These are phyloP conservation scores for Enhydra lutris DNA, from an alignment of 2,113 vertebrate genomes.

Conservation along the genomic window DNA sequence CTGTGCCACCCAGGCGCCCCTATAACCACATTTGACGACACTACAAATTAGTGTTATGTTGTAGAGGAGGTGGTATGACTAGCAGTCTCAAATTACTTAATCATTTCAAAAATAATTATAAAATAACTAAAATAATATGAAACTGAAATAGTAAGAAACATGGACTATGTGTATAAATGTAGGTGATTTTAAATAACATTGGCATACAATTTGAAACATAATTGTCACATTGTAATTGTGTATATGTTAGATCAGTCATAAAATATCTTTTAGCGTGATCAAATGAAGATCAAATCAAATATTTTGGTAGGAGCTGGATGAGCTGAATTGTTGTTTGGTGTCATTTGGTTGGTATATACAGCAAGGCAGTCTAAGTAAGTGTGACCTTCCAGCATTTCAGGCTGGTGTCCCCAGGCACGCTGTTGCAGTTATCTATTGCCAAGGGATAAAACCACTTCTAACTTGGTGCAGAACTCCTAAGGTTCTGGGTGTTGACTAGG, in stretches of 20 bases:
- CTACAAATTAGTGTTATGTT: not conserved
- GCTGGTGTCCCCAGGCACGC: not conserved
- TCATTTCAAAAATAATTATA: conserved; percentile 24
- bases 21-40: not conserved
- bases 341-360: not conserved
- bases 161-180: not conserved
- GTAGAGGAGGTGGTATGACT: not conserved
- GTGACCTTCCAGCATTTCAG: not conserved
- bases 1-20: too few relatives aligned
- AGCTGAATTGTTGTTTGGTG: not conserved
- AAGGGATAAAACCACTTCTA: not conserved
- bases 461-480: not conserved
- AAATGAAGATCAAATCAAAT: conserved; percentile 6
- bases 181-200: conserved; percentile 16
- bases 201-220: not conserved
- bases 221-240: not conserved
- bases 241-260: conserved; percentile 3
- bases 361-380: not conserved
- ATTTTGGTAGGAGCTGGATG: not conserved
- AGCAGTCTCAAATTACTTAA: not conserved
- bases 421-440: not conserved
- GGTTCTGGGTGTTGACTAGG: not conserved
- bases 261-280: not conserved
- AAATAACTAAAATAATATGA: conserved; percentile 6
- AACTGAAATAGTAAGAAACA: not conserved